These are phyloP conservation scores for Chrysolina americana DNA, from an alignment of 2,888 invertebrate species.

Conservation along the genomic window DNA sequence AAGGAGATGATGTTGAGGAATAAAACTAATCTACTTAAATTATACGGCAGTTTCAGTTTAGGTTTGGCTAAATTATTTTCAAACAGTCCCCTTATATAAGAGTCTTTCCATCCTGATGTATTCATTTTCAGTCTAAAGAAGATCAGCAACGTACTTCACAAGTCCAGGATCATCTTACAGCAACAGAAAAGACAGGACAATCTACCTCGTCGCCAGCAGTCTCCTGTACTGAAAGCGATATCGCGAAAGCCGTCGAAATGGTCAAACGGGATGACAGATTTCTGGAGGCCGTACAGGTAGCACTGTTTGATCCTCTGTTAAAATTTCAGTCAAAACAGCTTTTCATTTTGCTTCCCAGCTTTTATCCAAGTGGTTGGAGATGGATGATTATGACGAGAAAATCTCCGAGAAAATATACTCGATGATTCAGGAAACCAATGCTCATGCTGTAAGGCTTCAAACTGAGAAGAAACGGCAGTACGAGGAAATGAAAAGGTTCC, in stretches of 20 bases:
- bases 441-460: not conserved
- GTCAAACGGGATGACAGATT: slow-evolving; percentile 6
- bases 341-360: not conserved
- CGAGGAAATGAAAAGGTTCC: not conserved
- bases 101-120: too few species aligned
- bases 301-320: not conserved
- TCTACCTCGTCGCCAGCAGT: not conserved
- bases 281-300: slow-evolving; percentile 4
- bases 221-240: not conserved
- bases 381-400: slow-evolving; percentile 1
- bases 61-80: too few species aligned
- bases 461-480: not conserved
- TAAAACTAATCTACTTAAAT: too few species aligned
- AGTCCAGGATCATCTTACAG: too few species aligned
- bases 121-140: slow-evolving; percentile 11
- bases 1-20: too few species aligned
- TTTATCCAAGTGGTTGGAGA: not conserved
- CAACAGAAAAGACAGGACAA: too few species aligned
- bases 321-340: not conserved
- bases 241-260: not conserved
- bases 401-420: not conserved
- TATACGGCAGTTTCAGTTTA: too few species aligned
- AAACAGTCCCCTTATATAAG: too few species aligned
- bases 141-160: not conserved
- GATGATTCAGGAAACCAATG: slow-evolving; percentile 2